A percentile compares a stretch with the other conserved stretches of the same genome.
These are phyloP conservation scores for Porites cylindrica DNA, from an alignment of 92 coral and sea anemone species.

Conservation along the genomic window DNA sequence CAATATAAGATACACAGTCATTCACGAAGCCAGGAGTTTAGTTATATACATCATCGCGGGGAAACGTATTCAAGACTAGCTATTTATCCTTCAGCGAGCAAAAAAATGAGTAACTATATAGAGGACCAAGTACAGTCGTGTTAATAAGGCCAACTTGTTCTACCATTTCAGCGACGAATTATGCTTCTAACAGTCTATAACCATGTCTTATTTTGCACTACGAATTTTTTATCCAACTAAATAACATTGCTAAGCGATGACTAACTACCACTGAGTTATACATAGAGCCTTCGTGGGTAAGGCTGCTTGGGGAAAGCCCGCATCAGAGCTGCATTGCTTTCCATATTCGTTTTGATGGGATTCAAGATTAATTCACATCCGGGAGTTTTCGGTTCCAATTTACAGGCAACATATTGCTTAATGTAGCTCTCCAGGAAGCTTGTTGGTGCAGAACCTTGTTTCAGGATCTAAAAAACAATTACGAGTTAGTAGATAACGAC, in stretches of 20 bases:
- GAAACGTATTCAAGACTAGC: too few species aligned
- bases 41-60: too few species aligned
- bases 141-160: background rate
- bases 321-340: background rate
- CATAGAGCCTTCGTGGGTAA: constrained; percentile 22
- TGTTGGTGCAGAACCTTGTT: constrained; percentile 92
- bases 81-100: background rate
- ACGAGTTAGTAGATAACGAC: background rate
- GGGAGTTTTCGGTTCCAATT: constrained; percentile 45
- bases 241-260: background rate
- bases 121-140: too few species aligned
- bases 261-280: background rate
- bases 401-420: constrained; percentile 80
- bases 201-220: background rate
- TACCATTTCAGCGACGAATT: background rate
- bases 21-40: too few species aligned
- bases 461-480: constrained; percentile 60
- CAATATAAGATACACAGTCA: too few species aligned
- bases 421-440: constrained; percentile 81
- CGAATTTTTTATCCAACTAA: background rate
- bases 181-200: background rate
- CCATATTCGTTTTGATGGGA: constrained; percentile 27
- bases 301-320: constrained; percentile 19
- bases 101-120: too few species aligned
- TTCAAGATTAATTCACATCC: constrained; percentile 77